Percentiles rank a stretch among this genome's conserved stretches.
These are phyloP conservation scores for Macrotis lagotis DNA, from an alignment of 2,113 vertebrate genomes.

Conservation along the genomic window DNA sequence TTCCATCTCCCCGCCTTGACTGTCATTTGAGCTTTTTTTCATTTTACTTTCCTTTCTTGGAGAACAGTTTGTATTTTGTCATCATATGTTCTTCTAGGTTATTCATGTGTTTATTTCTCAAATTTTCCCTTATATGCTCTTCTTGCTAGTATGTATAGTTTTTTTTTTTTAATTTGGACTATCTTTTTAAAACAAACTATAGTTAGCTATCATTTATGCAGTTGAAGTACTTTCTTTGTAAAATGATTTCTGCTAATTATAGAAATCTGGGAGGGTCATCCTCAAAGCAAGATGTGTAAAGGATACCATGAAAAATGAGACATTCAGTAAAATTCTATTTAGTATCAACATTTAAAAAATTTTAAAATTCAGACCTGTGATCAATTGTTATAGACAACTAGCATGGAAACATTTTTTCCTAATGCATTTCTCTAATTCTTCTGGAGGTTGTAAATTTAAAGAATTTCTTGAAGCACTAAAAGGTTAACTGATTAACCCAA, in stretches of 20 bases:
- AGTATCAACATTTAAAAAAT: not conserved
- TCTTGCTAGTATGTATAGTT: not conserved
- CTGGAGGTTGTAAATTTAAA: not conserved
- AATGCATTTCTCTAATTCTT: not conserved
- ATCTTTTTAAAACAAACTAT: not conserved
- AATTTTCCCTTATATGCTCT: not conserved
- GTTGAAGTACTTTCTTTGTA: not conserved
- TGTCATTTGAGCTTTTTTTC: not conserved
- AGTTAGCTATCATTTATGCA: not conserved
- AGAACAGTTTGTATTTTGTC: not conserved
- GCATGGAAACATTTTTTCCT: not conserved
- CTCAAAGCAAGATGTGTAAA: not conserved
- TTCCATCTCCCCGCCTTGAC: not conserved
- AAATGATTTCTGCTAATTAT: conserved; percentile 14
- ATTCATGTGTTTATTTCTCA: not conserved
- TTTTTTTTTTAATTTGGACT: not conserved
- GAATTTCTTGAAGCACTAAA: not conserved
- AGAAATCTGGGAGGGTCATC: conserved; percentile 22
- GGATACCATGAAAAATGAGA: conserved; percentile 25
- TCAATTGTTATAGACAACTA: not conserved
- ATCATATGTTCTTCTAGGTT: not conserved
- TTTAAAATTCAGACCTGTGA: not conserved
- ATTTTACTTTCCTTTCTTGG: not conserved
- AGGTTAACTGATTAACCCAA: not conserved
- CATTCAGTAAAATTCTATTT: not conserved